Percentiles rank a stretch among this genome's conserved stretches.
These are phyloP conservation scores for Globodera rostochiensis DNA, from an alignment of 1,140 invertebrate genomes.

Conservation along the genomic window DNA sequence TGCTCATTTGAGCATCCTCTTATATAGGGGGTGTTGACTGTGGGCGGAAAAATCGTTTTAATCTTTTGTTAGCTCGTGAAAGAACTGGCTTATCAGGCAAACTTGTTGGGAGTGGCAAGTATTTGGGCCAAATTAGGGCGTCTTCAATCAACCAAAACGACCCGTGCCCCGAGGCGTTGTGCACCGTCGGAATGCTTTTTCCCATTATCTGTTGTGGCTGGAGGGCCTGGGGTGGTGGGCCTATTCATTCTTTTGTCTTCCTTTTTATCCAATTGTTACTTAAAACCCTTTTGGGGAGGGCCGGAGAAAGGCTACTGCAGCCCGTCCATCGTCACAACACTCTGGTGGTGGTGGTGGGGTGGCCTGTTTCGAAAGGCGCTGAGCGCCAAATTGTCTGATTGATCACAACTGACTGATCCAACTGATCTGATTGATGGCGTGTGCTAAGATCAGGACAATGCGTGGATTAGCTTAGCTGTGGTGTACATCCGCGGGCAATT, in stretches of 20 bases:
- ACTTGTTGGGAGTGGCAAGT: not conserved
- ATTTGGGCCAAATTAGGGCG: not conserved
- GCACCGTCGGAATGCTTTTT: not conserved
- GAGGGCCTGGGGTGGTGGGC: no score
- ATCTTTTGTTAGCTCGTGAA: not conserved
- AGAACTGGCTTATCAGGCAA: not conserved
- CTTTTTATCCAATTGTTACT: not conserved
- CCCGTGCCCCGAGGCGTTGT: not conserved
- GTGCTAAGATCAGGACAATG: not conserved
- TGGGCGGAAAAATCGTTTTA: not conserved
- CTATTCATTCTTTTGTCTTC: not conserved
- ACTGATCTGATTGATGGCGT: not conserved
- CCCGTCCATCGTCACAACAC: not conserved
- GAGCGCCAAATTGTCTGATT: not conserved
- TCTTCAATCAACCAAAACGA: not conserved
- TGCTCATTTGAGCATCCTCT: not conserved
- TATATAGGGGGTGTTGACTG: not conserved
- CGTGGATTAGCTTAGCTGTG: not conserved
- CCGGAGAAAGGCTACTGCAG: not conserved
- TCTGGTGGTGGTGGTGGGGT: not conserved
- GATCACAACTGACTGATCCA: not conserved
- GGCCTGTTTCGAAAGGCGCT: not conserved
- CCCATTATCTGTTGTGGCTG: not conserved
- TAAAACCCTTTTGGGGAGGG: not conserved
- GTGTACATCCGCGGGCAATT: not conserved